These are phyloP conservation scores for Eristalis tenax DNA, from an alignment of 2,888 invertebrate species.

Conservation along the genomic window DNA sequence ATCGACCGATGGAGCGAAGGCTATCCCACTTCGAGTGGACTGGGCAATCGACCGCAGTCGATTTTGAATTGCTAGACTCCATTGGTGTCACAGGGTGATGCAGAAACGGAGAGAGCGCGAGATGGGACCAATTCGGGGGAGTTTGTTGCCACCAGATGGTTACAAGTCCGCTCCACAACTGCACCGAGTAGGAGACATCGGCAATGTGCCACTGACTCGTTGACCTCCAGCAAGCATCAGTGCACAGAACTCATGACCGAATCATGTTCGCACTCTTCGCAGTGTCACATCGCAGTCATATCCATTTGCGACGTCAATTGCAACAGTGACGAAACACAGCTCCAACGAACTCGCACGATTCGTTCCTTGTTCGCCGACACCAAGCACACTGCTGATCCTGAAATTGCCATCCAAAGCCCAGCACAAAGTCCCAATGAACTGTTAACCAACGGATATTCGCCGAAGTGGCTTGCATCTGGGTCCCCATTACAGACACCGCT, in stretches of 20 bases:
- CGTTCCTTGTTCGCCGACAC: neutral
- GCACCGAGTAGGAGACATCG: too few relatives aligned
- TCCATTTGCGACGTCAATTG: neutral
- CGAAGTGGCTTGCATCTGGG: slow-evolving; percentile 42
- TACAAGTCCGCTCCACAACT: too few relatives aligned
- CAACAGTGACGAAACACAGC: neutral
- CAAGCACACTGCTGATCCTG: neutral
- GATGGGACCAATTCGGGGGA: neutral
- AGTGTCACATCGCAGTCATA: neutral
- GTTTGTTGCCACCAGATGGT: neutral
- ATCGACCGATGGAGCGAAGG: too few relatives aligned
- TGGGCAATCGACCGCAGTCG: too few relatives aligned
- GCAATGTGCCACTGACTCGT: too few relatives aligned
- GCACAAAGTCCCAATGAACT: neutral
- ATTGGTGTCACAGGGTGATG: neutral
- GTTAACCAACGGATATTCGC: neutral
- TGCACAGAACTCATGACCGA: too few relatives aligned
- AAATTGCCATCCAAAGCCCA: neutral
- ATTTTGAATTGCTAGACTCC: neutral
- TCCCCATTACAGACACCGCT: slow-evolving; percentile 69
- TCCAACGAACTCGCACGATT: neutral
- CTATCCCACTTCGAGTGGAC: neutral
- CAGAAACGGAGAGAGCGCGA: neutral
- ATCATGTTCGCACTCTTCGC: neutral
- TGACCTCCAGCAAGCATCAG: neutral